Evolutionary conservation across 1,140 invertebrate genomes (phyloP), one percentile per base, ranked within the genome.

Genomic region (Tetragnatha versicolor): DNA sequence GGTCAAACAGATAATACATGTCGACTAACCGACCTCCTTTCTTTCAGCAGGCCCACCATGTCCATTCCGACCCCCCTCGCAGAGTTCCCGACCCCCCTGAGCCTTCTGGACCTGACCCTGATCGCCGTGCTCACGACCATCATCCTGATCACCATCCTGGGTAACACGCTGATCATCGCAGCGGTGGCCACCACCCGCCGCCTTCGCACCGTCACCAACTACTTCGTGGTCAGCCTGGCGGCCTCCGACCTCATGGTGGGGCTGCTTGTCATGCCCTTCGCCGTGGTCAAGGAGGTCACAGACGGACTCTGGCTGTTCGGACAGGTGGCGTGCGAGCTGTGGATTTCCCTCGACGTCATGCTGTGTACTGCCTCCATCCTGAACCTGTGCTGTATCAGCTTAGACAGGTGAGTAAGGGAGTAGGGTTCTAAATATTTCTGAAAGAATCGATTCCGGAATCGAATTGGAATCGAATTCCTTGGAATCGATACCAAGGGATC

Each of bases 341-440:
- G 97, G 97, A 94, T 99, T 81, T 96, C 96, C 31, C 93, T 97
- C 90, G 97, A 98, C 86, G 96, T 98, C 53, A 87, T 98, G 25
- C 88, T 98, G 82, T 96, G 94, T 85, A 98, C 96, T 0, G 94
- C 96, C 10, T 97, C 94, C 76, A 98, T 98, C 81, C 95, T 97
- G 91, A 98, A 97, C 87, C 88, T 99, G 82, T 98, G 96, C 86
- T 89, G 98, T 77, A 98, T 98, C 82, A 96, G 94, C 70, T 87
- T 98, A 65, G 97, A 98, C 87, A 90, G 97, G 68, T 98, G 95
- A 66, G 79, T 9, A 14, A 25, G 27, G 20, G 42, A n/a, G n/a
- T n/a, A n/a, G n/a, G n/a, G n/a, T n/a, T n/a, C n/a, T n/a, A n/a
- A n/a, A n/a, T n/a, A n/a, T n/a, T n/a, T n/a, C n/a, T n/a, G n/a